phyloP scores from a whole-genome alignment of 2,888 invertebrate species.

The Agrotis segetum region DNA sequence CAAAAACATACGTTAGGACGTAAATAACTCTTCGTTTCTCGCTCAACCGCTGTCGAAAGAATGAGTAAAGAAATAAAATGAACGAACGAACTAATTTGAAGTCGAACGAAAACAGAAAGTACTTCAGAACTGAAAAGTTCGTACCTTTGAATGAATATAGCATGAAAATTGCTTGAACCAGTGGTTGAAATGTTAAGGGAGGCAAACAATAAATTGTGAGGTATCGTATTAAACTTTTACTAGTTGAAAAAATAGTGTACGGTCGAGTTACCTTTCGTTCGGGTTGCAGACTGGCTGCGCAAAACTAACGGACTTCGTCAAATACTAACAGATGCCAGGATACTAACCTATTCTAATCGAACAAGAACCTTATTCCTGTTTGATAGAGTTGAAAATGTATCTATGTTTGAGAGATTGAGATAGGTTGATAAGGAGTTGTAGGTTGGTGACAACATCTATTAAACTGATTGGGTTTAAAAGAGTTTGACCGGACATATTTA shows the following conservation, averaged over 20 bases:
- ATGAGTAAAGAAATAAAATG: conserved; percentile 36
- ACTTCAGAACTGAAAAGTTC: conserved; percentile 31
- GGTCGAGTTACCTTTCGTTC: background rate
- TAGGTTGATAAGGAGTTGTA: too few relatives aligned
- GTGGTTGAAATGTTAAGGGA: conserved; percentile 12
- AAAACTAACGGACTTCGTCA: too few relatives aligned
- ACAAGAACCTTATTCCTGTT: background rate
- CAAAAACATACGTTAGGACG: conserved; percentile 33
- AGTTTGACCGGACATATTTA: too few relatives aligned
- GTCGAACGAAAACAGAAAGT: conserved; percentile 53
- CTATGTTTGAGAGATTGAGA: too few relatives aligned
- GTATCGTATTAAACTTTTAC: background rate
- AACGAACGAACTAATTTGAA: conserved; percentile 54
- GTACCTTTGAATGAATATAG: conserved; percentile 37
- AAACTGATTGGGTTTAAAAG: too few relatives aligned
- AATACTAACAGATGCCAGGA: too few relatives aligned
- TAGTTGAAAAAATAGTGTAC: background rate
- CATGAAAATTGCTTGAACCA: conserved; percentile 35
- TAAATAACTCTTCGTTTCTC: conserved; percentile 49
- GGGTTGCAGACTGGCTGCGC: too few relatives aligned
- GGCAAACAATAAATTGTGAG: conserved; percentile 15
- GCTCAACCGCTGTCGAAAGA: conserved; percentile 30
- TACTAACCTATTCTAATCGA: too few relatives aligned
- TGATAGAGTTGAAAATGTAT: background rate
- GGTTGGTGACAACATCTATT: too few relatives aligned